Percentiles rank a stretch among this genome's conserved stretches.
phyloP scores from a whole-genome alignment of 2,888 invertebrate species.

The Entomobrya proxima region DNA sequence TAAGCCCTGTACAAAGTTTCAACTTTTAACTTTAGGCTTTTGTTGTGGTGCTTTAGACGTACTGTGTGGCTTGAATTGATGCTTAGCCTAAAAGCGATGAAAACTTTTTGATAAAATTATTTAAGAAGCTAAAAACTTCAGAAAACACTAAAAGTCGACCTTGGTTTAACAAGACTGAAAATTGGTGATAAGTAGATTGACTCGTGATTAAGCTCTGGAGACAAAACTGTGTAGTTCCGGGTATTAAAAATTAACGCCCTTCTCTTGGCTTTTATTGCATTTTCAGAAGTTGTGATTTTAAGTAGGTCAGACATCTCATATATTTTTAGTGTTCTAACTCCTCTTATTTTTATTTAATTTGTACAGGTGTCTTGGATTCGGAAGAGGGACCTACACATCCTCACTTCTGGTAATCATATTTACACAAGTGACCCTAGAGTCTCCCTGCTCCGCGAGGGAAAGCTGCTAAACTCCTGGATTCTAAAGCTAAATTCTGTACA shows the following conservation, averaged over 20 bases:
- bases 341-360: not conserved
- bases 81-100: no score
- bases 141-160: not conserved
- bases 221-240: not conserved
- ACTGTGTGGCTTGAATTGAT: no score
- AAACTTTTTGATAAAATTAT: no score
- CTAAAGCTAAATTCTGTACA: conserved; percentile 67
- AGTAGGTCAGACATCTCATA: no score
- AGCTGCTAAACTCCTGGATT: conserved; percentile 72
- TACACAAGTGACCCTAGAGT: conserved; percentile 72
- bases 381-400: conserved; percentile 72
- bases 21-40: no score
- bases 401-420: conserved; percentile 73
- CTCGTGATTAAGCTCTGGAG: not conserved
- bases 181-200: not conserved
- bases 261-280: not conserved
- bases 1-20: no score
- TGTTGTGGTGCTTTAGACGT: no score
- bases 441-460: conserved; percentile 69
- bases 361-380: conserved; percentile 74
- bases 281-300: no score
- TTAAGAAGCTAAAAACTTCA: no score
- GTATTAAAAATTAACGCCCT: no score
- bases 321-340: not conserved
- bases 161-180: not conserved